phyloP scores from a whole-genome alignment of 2,888 invertebrate genomes.

The Epirrhoe alternata region DNA sequence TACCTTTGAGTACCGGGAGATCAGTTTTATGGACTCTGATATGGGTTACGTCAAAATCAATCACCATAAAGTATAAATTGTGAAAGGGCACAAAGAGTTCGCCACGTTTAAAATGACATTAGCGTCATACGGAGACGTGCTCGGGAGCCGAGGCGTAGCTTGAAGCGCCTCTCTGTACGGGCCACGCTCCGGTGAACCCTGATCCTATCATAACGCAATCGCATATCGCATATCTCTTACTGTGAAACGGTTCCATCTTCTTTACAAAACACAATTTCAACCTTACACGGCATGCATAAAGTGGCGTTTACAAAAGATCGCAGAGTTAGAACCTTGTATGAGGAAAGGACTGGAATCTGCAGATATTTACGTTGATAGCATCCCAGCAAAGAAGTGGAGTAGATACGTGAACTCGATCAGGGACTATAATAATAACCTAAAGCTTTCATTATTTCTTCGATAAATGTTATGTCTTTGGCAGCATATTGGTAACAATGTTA shows the following conservation, averaged over 20 bases:
- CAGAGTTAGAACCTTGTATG: slow-evolving; percentile 53
- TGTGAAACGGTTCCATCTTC: slow-evolving; percentile 57
- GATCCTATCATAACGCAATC: slow-evolving; percentile 85
- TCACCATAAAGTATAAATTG: slow-evolving; percentile 53
- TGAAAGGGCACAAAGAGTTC: slow-evolving; percentile 57
- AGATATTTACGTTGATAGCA: slow-evolving; percentile 83
- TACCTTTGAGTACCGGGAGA: slow-evolving; percentile 31
- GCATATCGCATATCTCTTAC: slow-evolving; percentile 63
- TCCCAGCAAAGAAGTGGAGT: slow-evolving; percentile 78
- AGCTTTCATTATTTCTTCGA: slow-evolving; percentile 66
- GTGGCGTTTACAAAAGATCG: slow-evolving; percentile 40
- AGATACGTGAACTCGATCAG: slow-evolving; percentile 79
- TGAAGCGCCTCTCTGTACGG: slow-evolving; percentile 61
- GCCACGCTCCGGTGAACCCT: slow-evolving; percentile 75
- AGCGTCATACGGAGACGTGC: slow-evolving; percentile 70
- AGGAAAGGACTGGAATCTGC: slow-evolving; percentile 62
- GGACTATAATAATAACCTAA: slow-evolving; percentile 73
- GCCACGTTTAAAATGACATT: slow-evolving; percentile 71
- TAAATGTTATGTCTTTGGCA: slow-evolving; percentile 59
- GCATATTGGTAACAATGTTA: slow-evolving; percentile 50
- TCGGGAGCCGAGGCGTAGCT: slow-evolving; percentile 56
- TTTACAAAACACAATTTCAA: slow-evolving; percentile 45
- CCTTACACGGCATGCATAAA: slow-evolving; percentile 48
- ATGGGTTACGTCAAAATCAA: slow-evolving; percentile 48
- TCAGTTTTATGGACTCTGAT: slow-evolving; percentile 39